phyloP scores from a whole-genome alignment of 2,888 invertebrate species.

The Protonemura montana region DNA sequence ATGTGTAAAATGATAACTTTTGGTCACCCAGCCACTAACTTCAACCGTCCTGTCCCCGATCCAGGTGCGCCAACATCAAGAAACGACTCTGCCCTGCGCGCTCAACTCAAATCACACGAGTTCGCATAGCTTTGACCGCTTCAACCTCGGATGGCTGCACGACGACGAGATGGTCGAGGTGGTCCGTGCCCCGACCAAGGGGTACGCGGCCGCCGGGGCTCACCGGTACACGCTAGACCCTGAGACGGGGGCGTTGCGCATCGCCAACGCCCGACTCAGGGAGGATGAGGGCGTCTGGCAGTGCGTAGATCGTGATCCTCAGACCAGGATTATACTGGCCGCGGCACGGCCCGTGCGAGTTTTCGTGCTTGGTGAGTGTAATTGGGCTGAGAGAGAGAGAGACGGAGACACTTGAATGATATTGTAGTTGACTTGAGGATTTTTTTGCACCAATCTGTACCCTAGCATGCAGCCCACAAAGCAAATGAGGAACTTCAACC shows the following conservation, averaged over 20 bases:
- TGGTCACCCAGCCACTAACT: too few species aligned
- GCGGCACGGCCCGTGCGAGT: constrained; percentile 68
- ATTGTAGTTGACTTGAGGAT: too few species aligned
- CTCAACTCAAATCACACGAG: neutral
- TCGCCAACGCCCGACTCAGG: constrained; percentile 66
- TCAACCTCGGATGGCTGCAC: constrained; percentile 35
- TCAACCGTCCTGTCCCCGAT: neutral
- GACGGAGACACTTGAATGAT: too few species aligned
- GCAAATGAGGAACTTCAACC: too few species aligned
- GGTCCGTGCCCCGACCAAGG: neutral
- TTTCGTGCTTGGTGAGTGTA: constrained; percentile 69
- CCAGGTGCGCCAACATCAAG: constrained; percentile 27
- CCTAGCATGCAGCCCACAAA: too few species aligned
- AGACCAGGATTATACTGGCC: constrained; percentile 69
- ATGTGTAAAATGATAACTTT: too few species aligned
- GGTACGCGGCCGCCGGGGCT: constrained; percentile 28
- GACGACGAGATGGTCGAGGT: constrained; percentile 24
- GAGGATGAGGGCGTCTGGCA: constrained; percentile 77
- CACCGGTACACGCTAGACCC: constrained; percentile 58
- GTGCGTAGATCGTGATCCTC: constrained; percentile 71
- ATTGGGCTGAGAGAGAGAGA: too few species aligned
- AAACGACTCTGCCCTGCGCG: constrained; percentile 16
- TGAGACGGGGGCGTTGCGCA: constrained; percentile 61
- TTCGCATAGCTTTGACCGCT: neutral
- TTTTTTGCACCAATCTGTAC: too few species aligned